Evolutionary conservation across 2,113 vertebrate species (phyloP).

Genomic region (Corapipo altera): DNA sequence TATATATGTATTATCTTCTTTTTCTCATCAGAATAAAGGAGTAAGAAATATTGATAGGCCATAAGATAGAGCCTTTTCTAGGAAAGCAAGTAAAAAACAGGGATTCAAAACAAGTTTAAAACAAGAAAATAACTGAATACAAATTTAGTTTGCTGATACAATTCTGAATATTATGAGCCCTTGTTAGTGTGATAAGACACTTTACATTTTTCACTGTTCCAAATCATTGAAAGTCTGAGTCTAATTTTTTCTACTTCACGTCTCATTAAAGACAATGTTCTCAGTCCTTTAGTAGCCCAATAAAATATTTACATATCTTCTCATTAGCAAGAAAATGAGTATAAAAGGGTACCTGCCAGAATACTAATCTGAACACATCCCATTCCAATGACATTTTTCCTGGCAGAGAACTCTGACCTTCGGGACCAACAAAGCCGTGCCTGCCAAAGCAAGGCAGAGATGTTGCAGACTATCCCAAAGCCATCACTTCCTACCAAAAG

Average conservation of each 20-base stretch:
- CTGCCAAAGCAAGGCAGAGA: not conserved
- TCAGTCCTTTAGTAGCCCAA: constrained; percentile 1
- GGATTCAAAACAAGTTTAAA: not conserved
- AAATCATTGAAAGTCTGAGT: not conserved
- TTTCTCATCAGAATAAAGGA: not conserved
- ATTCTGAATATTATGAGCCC: not conserved
- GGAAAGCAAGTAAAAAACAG: not conserved
- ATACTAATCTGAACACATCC: not conserved
- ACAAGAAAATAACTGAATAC: not conserved
- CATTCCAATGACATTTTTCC: not conserved
- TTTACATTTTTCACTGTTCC: not conserved
- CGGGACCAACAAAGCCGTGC: not conserved
- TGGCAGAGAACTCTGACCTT: not conserved
- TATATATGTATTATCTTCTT: not conserved
- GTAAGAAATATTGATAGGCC: not conserved
- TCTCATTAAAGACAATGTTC: constrained; percentile 28
- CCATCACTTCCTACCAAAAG: not conserved
- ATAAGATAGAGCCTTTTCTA: not conserved
- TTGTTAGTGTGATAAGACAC: not conserved
- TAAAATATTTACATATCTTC: constrained; percentile 50
- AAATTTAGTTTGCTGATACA: not conserved
- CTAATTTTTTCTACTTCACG: not conserved
- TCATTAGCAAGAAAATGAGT: not conserved
- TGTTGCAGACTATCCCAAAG: not conserved
- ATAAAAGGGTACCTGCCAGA: not conserved